Base-by-base conservation (phyloP, 2,888 invertebrate species). In the Stenoptilia bipunctidactyla region DNA sequence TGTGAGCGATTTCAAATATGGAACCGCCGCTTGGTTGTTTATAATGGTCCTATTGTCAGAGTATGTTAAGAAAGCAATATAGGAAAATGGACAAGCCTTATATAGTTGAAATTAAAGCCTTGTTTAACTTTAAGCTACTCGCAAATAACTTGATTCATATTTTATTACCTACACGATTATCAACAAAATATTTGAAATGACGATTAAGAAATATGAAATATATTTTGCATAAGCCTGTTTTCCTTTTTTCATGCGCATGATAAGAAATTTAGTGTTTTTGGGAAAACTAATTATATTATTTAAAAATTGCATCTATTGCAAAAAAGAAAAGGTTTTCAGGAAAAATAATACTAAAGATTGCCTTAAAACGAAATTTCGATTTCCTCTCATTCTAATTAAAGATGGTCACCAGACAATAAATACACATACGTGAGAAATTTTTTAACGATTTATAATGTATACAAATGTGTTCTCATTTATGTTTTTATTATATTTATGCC, bases 341-440 rank as follows among this genome's bases (percentile, higher is more conserved):
- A n/a, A n/a, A n/a, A n/a, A n/a, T n/a, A n/a, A n/a, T n/a, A n/a
- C n/a, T n/a, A n/a, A n/a, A n/a, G n/a, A n/a, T n/a, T n/a, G n/a
- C n/a, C n/a, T 20, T 5, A 20, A 20, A 20, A 20, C n/a, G 10
- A 30, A 30, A 12, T 30, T n/a, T n/a, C 30, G 10, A n/a, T n/a
- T 30, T n/a, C n/a, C n/a, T n/a, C n/a, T n/a, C n/a, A n/a, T 30
- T 30, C 4, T 30, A 30, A 30, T 30, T n/a, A 30, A 4, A 12
- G 2, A 8, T 30, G 30, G 30, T 30, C 30, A 30, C 30, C 30
- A 12, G 5, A 30, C 30, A 8, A n/a, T 40, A 41, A 45, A 38
- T 37, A 38, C 20, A 20, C 15, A 38, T 43, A 51, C 51, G 48
- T 52, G 57, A 55, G 54, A 53, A 46, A 52, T 52, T 52, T 56